Evolutionary conservation across 2,888 invertebrate genomes (phyloP).

Genomic region (Nyleta sp.): DNA sequence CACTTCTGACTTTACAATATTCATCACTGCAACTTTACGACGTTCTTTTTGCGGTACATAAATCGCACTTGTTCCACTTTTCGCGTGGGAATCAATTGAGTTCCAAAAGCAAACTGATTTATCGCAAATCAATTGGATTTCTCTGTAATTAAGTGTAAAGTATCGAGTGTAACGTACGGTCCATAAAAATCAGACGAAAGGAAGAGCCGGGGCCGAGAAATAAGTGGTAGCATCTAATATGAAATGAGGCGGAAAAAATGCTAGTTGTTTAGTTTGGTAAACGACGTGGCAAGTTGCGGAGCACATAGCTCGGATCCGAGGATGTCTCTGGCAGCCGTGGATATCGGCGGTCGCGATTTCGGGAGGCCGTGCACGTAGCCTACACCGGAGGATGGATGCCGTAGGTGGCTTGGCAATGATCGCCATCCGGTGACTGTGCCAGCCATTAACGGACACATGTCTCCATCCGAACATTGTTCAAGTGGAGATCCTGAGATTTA

Average conservation of each 20-base stretch:
- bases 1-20: no score
- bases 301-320: slow-evolving; percentile 62
- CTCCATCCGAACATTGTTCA: slow-evolving; percentile 76
- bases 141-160: background rate
- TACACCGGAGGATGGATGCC: slow-evolving; percentile 73
- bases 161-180: background rate
- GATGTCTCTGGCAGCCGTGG: slow-evolving; percentile 36
- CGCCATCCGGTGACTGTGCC: slow-evolving; percentile 80
- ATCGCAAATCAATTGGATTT: no score
- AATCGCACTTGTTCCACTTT: no score
- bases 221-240: slow-evolving; percentile 4
- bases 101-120: no score
- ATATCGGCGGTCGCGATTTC: slow-evolving; percentile 70
- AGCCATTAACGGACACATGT: slow-evolving; percentile 81
- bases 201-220: background rate
- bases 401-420: slow-evolving; percentile 80
- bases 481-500: slow-evolving; percentile 72
- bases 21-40: no score
- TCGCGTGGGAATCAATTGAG: no score
- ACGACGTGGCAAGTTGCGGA: slow-evolving; percentile 62
- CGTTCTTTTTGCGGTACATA: no score
- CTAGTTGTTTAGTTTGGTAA: slow-evolving; percentile 70
- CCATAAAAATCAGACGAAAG: background rate
- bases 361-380: slow-evolving; percentile 79
- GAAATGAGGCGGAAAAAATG: slow-evolving; percentile 65